Base-by-base conservation (phyloP, 2,888 invertebrate species). In the Andrena trimmerana region DNA sequence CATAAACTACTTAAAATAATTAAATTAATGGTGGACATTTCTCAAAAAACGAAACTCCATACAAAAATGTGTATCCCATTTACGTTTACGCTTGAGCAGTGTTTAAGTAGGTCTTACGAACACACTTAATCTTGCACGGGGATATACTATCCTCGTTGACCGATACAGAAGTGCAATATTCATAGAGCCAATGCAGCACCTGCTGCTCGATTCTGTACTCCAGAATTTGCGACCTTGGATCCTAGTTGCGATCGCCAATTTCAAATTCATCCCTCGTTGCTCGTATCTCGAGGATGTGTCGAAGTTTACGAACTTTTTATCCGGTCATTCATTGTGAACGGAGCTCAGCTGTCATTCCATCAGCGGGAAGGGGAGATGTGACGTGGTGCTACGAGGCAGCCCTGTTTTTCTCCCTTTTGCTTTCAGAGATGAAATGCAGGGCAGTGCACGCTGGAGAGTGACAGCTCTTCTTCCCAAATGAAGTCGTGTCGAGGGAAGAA, bases 81-180 rank as follows among this genome's bases (percentile, higher is more conserved):
- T 8, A 36, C 24, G 36, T 10, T 36, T 33, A 62, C 50, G 5
- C 36, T 78, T 71, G 72, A 78, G 62, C 57, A 31, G 29, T 42
- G 48, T 13, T 78, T 81, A 65, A 57, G 59, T 13, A 82, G 71
- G 74, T 71, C 68, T 62, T 65, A 67, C 31, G 65, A 72, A 67
- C 42, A 54, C 69, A 65, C 52, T 72, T 83, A 83, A 65, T 72
- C 29, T 50, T 48, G 48, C 36, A 60, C 3, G 59, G 20, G 62
- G 48, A 29, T 65, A 2, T 77, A 60, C 63, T 83, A 63, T 60
- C 74, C 83, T 67, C 67, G 20, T 71, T 24, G n/a, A 0, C 7
- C 20, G 60, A 59, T 68, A 24, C 10, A 13, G 33, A 75, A 54
- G 54, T 8, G 7, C 16, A 65, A 72, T 77, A 83, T 83, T 72